Base-by-base conservation (phyloP, 2,797 vertebrate species). In the Acanthurus lineatus region DNA sequence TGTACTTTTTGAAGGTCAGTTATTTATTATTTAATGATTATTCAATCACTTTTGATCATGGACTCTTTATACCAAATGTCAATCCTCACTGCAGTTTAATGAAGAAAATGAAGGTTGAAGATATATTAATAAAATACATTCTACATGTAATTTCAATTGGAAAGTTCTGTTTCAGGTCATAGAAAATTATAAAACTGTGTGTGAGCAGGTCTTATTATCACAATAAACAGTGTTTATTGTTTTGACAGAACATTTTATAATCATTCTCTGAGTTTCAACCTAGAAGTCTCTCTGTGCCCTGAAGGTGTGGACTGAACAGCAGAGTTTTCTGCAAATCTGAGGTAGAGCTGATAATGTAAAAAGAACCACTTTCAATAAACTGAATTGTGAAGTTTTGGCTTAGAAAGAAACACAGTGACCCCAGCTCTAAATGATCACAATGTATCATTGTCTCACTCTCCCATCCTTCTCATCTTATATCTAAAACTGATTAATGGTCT, bases 401-500 rank as follows among this genome's bases (percentile, higher is more conserved):
- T 74, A 10, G 2, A 65, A 52, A 62, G n/a, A 79, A 66, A 60
- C 45, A 61, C 20, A 2, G 44, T 35, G 22, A 49, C 20, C 59
- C 1, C 45, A 9, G 38, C 20, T 52, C 14, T 19, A 42, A 53
- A 69, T 72, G 25, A 76, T 12, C 3, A 35, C 14, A 16, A 80
- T 78, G 35, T 48, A 42, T 84, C 68, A 78, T 0, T 40, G 56
- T 67, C 70, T 73, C 61, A 12, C 47, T 25, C 58, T 7, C n/a
- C 20, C 15, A 35, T 52, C 44, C 42, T 61, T 60, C 38, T 70
- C 73, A 57, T 63, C 28, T 68, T 80, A 70, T 3, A 74, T 49
- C 53, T 62, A 0, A 40, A 68, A 32, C 45, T 73, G 82, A 77
- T 86, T 60, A 62, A 82, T 74, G 45, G 69, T 20, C 66, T 68